phyloP scores from a whole-genome alignment of 2,888 invertebrate species.

The Encarsia formosa region DNA sequence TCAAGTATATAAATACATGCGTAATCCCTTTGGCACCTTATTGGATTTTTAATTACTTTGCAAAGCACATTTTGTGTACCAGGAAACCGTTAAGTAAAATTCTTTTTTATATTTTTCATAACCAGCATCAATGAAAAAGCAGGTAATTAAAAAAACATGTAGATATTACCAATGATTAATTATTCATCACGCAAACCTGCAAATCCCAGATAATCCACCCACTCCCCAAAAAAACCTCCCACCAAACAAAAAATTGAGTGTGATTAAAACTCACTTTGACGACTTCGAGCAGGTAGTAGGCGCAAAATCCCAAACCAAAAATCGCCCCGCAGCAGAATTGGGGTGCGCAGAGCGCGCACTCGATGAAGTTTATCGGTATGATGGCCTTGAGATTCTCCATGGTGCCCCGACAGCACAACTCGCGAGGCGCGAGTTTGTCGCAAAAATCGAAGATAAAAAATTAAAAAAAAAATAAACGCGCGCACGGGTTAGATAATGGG shows the following conservation, averaged over 20 bases:
- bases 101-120: neutral
- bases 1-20: too few species aligned
- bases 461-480: too few species aligned
- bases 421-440: neutral
- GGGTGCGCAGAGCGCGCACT: conserved; percentile 54
- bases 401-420: neutral
- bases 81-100: too few species aligned
- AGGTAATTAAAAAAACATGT: too few species aligned
- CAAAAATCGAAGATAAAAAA: neutral
- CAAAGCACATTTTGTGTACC: too few species aligned
- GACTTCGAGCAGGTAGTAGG: conserved; percentile 70
- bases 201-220: neutral
- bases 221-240: neutral
- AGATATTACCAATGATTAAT: too few species aligned
- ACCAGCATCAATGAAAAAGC: too few species aligned
- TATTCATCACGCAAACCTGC: too few species aligned
- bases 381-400: conserved; percentile 21
- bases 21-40: too few species aligned
- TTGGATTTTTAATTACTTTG: too few species aligned
- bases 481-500: too few species aligned
- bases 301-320: conserved; percentile 60
- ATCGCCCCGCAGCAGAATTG: conserved; percentile 62
- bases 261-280: conserved; percentile 63
- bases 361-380: conserved; percentile 40
- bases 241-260: neutral